These are phyloP conservation scores for Ormia ochracea DNA, from an alignment of 2,888 invertebrate genomes.

Conservation along the genomic window DNA sequence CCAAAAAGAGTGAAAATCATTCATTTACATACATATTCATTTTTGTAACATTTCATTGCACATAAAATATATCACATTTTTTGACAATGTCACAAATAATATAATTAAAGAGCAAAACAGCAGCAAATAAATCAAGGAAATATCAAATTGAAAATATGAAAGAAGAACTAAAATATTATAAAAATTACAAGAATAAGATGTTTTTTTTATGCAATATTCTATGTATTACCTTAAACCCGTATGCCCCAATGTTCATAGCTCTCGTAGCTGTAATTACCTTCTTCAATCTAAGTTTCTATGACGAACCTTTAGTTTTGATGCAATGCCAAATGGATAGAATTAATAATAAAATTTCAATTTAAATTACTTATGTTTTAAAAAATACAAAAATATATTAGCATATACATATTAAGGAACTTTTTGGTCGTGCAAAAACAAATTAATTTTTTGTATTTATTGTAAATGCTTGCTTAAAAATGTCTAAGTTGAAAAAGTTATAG, in stretches of 20 bases:
- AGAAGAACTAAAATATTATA: background rate
- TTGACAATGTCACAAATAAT: background rate
- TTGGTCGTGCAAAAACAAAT: background rate
- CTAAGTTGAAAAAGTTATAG: constrained; percentile 5
- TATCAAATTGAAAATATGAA: background rate
- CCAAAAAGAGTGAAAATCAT: background rate
- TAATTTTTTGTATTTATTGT: background rate
- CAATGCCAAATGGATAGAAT: too few relatives aligned
- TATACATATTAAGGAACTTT: background rate
- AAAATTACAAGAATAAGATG: too few relatives aligned
- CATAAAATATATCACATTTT: background rate
- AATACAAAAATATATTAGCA: background rate
- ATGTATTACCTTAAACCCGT: too few relatives aligned
- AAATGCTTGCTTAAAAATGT: constrained; percentile 4
- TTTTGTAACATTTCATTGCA: constrained; percentile 23
- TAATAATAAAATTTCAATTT: background rate
- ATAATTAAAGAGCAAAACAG: background rate
- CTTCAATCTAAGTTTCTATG: too few relatives aligned
- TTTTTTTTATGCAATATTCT: too few relatives aligned
- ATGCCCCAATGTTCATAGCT: too few relatives aligned
- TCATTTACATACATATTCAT: background rate
- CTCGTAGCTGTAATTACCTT: too few relatives aligned
- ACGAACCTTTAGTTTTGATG: too few relatives aligned
- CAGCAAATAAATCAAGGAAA: background rate
- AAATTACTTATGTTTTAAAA: too few relatives aligned